Conservation (phyloP, 2,888 invertebrate genomes). For the Julus scanicus region DNA sequence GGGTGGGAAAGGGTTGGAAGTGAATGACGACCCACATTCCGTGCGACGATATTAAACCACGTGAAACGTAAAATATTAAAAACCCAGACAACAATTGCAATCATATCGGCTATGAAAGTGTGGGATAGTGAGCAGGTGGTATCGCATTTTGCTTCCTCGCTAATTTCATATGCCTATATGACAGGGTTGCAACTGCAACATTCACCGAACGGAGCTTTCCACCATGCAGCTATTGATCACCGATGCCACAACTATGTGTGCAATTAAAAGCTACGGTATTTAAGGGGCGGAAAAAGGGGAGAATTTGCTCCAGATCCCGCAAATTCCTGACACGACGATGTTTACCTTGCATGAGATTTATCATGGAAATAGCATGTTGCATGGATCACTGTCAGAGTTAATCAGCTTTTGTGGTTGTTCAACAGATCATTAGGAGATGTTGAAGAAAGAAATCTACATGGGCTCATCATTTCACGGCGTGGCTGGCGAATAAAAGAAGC, state of each 20-base stretch:
- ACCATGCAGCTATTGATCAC: neutral
- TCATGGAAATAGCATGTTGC: constrained; percentile 19
- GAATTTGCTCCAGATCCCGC: neutral
- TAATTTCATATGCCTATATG: constrained; percentile 6
- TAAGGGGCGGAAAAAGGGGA: neutral
- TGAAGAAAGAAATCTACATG: constrained; percentile 22
- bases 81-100: constrained; percentile 22
- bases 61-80: constrained; percentile 28
- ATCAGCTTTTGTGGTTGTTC: constrained; percentile 8
- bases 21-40: neutral
- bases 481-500: neutral
- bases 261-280: neutral
- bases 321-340: constrained; percentile 25
- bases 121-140: constrained; percentile 22
- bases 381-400: constrained; percentile 33
- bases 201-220: neutral
- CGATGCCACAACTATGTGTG: constrained; percentile 22
- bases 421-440: constrained; percentile 5
- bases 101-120: neutral
- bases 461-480: neutral
- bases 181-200: neutral
- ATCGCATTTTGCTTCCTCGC: constrained; percentile 15
- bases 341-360: constrained; percentile 33
- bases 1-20: neutral
- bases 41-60: neutral